phyloP scores from a whole-genome alignment of 2,113 vertebrate species.

The Rallus limicola region DNA sequence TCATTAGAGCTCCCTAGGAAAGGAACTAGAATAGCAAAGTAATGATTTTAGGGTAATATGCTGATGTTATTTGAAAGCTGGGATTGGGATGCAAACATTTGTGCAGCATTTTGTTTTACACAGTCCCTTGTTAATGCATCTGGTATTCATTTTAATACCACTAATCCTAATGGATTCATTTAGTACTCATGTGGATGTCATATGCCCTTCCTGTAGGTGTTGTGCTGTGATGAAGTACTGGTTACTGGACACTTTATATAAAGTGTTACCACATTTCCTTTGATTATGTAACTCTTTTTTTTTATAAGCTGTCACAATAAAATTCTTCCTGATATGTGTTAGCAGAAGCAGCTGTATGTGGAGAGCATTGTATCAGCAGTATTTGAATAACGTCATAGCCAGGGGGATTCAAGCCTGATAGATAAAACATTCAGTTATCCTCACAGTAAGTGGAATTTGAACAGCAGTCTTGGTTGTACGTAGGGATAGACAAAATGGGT shows the following conservation, averaged over 20 bases:
- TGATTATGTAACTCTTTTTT: background rate
- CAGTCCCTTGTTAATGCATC: conserved; percentile 47
- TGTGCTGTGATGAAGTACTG: background rate
- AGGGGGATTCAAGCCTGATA: background rate
- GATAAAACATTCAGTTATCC: conserved; percentile 1
- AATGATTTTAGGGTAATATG: conserved; percentile 66
- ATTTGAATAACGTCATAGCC: conserved; percentile 5
- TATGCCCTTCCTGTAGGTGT: background rate
- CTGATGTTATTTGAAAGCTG: conserved; percentile 62
- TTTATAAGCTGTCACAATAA: conserved; percentile 24
- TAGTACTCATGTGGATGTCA: conserved; percentile 16
- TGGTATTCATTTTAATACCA: conserved; percentile 53
- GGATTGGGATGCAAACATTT: conserved; percentile 59
- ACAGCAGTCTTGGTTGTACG: background rate
- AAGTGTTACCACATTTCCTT: conserved; percentile 35
- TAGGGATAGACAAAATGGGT: background rate
- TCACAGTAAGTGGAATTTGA: background rate
- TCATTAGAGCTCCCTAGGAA: conserved; percentile 62
- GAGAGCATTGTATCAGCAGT: background rate
- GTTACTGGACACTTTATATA: conserved; percentile 11
- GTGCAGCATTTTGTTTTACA: conserved; percentile 21
- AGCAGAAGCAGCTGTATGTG: background rate
- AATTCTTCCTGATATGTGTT: background rate
- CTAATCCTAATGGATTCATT: conserved; percentile 44
- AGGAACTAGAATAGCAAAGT: conserved; percentile 59